Conservation (phyloP, 1,140 invertebrate genomes). For the Holcopasites calliopsidis region DNA sequence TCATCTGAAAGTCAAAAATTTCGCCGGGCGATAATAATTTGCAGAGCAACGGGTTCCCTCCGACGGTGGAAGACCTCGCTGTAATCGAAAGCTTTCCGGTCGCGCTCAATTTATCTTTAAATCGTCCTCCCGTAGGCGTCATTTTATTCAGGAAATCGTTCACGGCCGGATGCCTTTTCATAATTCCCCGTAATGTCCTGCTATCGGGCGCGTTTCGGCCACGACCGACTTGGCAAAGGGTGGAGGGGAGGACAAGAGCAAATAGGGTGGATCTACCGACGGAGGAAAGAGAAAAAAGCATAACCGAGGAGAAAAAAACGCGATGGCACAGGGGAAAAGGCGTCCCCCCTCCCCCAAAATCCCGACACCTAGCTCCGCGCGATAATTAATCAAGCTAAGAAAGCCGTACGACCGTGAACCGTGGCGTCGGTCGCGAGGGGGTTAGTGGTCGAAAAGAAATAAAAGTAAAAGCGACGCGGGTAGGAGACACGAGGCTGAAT, state of each 20-base stretch:
- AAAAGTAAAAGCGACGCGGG: constrained; percentile 6
- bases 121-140: constrained; percentile 41
- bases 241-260: constrained; percentile 31
- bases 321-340: constrained; percentile 12
- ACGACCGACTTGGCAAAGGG: constrained; percentile 1
- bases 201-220: constrained; percentile 39
- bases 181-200: constrained; percentile 53
- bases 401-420: constrained; percentile 61
- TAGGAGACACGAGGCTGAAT: constrained; percentile 22
- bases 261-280: constrained; percentile 33
- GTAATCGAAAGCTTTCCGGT: constrained; percentile 55
- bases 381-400: constrained; percentile 76
- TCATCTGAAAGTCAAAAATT: constrained; percentile 26
- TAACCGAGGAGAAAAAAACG: neutral
- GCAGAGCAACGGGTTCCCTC: neutral
- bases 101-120: constrained; percentile 57
- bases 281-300: neutral
- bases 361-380: constrained; percentile 44
- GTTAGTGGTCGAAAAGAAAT: constrained; percentile 1
- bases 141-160: constrained; percentile 61
- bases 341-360: constrained; percentile 24
- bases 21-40: neutral
- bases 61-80: neutral
- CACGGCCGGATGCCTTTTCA: constrained; percentile 57
- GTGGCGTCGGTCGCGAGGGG: constrained; percentile 17